Conservation (phyloP, 2,888 invertebrate genomes). For the Acrobasis suavella region DNA sequence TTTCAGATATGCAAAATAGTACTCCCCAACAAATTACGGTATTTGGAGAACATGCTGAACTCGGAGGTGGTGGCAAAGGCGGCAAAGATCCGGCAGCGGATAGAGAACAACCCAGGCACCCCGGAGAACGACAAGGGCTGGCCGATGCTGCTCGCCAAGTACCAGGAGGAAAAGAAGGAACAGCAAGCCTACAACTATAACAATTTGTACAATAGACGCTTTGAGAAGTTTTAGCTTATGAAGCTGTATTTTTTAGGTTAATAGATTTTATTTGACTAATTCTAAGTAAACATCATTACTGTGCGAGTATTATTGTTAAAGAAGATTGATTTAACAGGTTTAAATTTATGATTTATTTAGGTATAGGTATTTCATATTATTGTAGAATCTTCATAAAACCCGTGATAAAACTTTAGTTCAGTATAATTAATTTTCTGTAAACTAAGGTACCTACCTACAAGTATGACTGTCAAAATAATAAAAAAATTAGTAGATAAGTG, state of each 20-base stretch:
- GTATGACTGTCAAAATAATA: too few species aligned
- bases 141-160: slow-evolving; percentile 64
- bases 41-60: slow-evolving; percentile 74
- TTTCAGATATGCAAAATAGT: slow-evolving; percentile 70
- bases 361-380: too few species aligned
- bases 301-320: too few species aligned
- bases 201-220: slow-evolving; percentile 47
- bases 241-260: background rate
- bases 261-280: too few species aligned
- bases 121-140: slow-evolving; percentile 65
- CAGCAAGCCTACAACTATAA: slow-evolving; percentile 38
- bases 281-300: too few species aligned
- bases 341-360: too few species aligned
- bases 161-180: slow-evolving; percentile 55
- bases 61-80: slow-evolving; percentile 72
- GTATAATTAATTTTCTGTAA: too few species aligned
- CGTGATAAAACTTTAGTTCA: too few species aligned
- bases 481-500: too few species aligned
- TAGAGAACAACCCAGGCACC: slow-evolving; percentile 63
- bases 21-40: slow-evolving; percentile 69
- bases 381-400: too few species aligned
- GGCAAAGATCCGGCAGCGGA: slow-evolving; percentile 63
- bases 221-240: slow-evolving; percentile 22
- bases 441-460: too few species aligned
- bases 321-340: too few species aligned